Conservation (phyloP, 2,797 vertebrate species). For the Oreonectes daqikongensis region DNA sequence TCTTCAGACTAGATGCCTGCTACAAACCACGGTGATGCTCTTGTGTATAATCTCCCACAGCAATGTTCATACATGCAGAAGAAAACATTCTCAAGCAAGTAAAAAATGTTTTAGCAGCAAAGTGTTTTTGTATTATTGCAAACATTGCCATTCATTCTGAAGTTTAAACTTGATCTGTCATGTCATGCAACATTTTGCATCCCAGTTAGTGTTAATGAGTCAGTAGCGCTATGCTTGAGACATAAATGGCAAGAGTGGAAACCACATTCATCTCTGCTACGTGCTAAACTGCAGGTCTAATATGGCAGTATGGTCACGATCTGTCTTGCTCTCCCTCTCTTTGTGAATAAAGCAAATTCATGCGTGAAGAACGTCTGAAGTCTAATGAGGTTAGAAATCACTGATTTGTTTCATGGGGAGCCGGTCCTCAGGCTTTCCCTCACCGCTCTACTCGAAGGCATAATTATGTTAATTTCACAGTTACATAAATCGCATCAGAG, state of each 20-base stretch:
- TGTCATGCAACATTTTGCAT: background rate
- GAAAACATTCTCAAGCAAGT: too few species aligned
- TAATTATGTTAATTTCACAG: slow-evolving; percentile 29
- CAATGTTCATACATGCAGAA: too few species aligned
- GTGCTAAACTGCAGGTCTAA: background rate
- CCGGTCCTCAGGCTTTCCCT: slow-evolving; percentile 12
- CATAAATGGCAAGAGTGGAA: slow-evolving; percentile 12
- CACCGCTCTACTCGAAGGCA: background rate
- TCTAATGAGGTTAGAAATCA: slow-evolving; percentile 8
- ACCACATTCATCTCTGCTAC: slow-evolving; percentile 12
- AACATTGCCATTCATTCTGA: too few species aligned
- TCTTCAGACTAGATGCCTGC: too few species aligned
- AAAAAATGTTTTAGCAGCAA: too few species aligned
- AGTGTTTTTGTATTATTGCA: too few species aligned
- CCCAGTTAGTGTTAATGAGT: background rate
- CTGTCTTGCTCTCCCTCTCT: background rate
- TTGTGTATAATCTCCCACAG: too few species aligned
- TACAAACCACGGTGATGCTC: too few species aligned
- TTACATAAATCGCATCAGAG: slow-evolving; percentile 11
- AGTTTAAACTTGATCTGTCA: background rate
- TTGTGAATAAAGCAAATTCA: slow-evolving; percentile 6
- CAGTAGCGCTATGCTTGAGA: background rate
- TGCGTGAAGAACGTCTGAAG: background rate
- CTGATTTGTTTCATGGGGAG: slow-evolving; percentile 9
- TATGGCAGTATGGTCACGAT: background rate